phyloP scores from a whole-genome alignment of 2,113 vertebrate genomes.

The Strix uralensis region DNA sequence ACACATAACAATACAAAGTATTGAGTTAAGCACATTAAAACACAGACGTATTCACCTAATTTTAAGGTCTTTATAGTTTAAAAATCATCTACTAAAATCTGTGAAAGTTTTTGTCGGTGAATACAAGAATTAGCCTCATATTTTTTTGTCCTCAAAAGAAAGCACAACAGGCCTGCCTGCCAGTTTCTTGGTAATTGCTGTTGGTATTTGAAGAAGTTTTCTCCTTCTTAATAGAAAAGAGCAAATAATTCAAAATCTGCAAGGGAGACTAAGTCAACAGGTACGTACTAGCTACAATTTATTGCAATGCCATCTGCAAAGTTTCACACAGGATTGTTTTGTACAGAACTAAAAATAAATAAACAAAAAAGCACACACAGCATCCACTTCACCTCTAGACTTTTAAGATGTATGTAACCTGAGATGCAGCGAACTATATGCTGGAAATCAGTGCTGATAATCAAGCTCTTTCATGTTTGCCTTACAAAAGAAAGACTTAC shows the following conservation, averaged over 20 bases:
- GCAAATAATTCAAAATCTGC: neutral
- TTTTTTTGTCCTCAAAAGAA: neutral
- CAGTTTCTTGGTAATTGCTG: neutral
- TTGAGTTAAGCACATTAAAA: neutral
- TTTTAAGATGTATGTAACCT: neutral
- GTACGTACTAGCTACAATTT: neutral
- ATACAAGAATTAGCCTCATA: neutral
- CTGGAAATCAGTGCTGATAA: neutral
- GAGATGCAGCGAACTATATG: neutral
- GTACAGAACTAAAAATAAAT: neutral
- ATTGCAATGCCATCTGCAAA: neutral
- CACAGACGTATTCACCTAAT: neutral
- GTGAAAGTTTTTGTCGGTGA: neutral
- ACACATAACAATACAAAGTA: neutral
- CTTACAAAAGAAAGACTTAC: neutral
- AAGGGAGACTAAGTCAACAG: neutral
- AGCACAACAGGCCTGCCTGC: neutral
- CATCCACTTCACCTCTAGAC: neutral
- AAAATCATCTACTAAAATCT: neutral
- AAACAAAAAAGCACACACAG: neutral
- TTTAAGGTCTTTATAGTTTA: neutral
- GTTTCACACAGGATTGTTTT: neutral
- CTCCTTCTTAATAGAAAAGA: neutral
- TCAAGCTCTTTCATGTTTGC: neutral
- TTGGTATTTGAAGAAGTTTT: neutral